Conservation (phyloP, 2,797 vertebrate genomes). For the Sebastes hopkinsi region DNA sequence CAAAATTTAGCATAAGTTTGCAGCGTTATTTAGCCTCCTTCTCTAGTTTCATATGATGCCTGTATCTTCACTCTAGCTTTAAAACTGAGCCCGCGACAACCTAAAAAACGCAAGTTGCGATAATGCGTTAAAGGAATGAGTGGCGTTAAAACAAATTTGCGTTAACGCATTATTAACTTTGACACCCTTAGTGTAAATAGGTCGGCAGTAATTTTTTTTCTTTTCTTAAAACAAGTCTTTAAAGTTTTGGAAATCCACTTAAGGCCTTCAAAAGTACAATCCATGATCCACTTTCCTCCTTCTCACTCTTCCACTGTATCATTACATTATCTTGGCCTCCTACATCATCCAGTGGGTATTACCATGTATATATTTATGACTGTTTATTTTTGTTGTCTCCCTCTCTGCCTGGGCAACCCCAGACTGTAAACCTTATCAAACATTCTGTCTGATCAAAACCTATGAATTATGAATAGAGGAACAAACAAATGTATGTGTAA, state of each 20-base stretch:
- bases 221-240: background rate
- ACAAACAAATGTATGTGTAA: slow-evolving; percentile 57
- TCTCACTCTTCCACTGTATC: slow-evolving; percentile 11
- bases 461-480: slow-evolving; percentile 74
- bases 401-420: slow-evolving; percentile 48
- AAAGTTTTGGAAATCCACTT: slow-evolving; percentile 7
- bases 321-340: slow-evolving; percentile 51
- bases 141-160: too few species aligned
- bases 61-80: too few species aligned
- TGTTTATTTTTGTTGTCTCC: slow-evolving; percentile 71
- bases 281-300: background rate
- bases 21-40: too few species aligned
- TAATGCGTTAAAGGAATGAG: too few species aligned
- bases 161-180: too few species aligned
- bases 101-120: too few species aligned
- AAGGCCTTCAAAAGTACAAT: background rate
- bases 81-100: too few species aligned
- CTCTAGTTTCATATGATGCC: too few species aligned
- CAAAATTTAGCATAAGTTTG: too few species aligned
- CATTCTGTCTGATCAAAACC: slow-evolving; percentile 79
- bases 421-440: slow-evolving; percentile 72
- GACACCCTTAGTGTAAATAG: background rate
- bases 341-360: slow-evolving; percentile 53
- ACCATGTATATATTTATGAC: slow-evolving; percentile 63
- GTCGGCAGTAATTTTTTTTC: too few species aligned